Percentiles rank a stretch among this genome's conserved stretches.
phyloP scores from a whole-genome alignment of 2,113 vertebrate genomes.

The Nicator chloris region DNA sequence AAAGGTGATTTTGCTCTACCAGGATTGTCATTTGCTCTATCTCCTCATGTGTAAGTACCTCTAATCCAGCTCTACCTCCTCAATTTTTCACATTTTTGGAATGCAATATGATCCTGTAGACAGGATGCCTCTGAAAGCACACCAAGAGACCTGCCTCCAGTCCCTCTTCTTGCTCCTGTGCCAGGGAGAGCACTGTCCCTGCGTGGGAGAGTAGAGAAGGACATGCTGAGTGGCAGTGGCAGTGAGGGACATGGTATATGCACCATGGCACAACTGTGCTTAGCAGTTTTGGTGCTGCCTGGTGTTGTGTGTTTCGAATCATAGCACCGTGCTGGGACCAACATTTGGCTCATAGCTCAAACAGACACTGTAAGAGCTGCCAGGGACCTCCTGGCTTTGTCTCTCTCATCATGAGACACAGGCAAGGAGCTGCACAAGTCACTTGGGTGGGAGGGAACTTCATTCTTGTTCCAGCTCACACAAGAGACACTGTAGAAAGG shows the following conservation, averaged over 20 bases:
- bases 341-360: neutral
- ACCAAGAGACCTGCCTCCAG: neutral
- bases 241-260: neutral
- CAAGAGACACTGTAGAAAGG: neutral
- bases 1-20: neutral
- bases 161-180: neutral
- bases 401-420: neutral
- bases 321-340: neutral
- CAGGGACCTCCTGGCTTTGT: neutral
- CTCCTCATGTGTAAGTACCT: neutral
- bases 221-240: neutral
- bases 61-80: neutral
- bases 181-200: neutral
- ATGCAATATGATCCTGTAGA: neutral
- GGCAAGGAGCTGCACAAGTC: neutral
- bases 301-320: fast-evolving
- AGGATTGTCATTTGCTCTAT: neutral
- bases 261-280: neutral
- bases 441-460: neutral
- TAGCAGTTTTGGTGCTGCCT: neutral
- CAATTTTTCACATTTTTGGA: neutral
- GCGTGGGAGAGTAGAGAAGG: neutral
- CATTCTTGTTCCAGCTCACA: neutral
- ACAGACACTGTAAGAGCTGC: neutral
- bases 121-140: neutral